Percentiles rank a stretch among this genome's conserved stretches.
Conservation (phyloP, 92 coral and sea anemone genomes). For the Palythoa heliodiscus region DNA sequence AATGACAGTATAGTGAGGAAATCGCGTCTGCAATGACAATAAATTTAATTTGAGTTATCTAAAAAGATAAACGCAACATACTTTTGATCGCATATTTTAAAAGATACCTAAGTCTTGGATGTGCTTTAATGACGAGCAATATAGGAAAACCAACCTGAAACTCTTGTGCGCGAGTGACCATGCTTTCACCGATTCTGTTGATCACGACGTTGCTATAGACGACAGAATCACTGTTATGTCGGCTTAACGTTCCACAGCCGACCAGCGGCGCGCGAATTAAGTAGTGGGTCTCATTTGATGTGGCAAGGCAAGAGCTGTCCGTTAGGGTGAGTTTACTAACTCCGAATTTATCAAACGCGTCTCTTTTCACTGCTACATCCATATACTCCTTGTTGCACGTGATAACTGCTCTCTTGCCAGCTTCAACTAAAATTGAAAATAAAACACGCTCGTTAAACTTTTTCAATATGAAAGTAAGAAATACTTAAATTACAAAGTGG, state of each 20-base stretch:
- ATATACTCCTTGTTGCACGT: conserved; percentile 66
- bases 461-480: neutral
- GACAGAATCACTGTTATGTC: conserved; percentile 67
- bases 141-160: conserved; percentile 31
- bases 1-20: neutral
- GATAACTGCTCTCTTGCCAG: conserved; percentile 47
- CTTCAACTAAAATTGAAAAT: neutral
- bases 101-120: no score
- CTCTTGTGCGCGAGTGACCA: conserved; percentile 69
- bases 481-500: neutral
- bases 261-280: conserved; percentile 70
- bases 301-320: conserved; percentile 67
- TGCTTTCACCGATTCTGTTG: conserved; percentile 43
- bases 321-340: conserved; percentile 51
- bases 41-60: no score
- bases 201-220: conserved; percentile 78
- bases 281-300: conserved; percentile 73
- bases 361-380: conserved; percentile 65
- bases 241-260: conserved; percentile 79
- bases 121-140: no score
- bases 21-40: no score
- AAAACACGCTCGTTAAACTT: neutral
- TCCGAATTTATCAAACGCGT: conserved; percentile 48
- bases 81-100: no score
- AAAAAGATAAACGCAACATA: no score